A percentile compares a stretch with the other conserved stretches of the same genome.
Evolutionary conservation across 1,140 invertebrate species (phyloP).

Genomic region (Vollenhovia emeryi): DNA sequence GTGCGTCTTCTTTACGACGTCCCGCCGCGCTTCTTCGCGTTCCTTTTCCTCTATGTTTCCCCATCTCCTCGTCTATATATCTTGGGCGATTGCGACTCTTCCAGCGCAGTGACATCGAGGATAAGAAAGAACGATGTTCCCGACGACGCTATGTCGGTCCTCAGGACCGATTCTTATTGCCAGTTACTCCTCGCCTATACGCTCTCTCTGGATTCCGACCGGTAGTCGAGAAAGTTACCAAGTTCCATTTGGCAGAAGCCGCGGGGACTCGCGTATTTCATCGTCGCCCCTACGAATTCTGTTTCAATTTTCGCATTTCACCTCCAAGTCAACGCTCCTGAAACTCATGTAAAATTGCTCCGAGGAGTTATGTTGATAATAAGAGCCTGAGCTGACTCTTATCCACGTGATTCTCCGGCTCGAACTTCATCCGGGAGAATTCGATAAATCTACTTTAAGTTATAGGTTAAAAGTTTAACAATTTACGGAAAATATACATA

Average conservation of each 20-base stretch:
- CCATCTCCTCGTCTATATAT: slow-evolving; percentile 54
- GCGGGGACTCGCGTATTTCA: slow-evolving; percentile 70
- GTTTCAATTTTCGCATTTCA: slow-evolving; percentile 79
- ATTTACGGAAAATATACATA: neutral
- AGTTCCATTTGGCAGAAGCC: slow-evolving; percentile 69
- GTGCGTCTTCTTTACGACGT: slow-evolving; percentile 57
- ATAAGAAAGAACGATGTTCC: slow-evolving; percentile 65
- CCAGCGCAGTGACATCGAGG: slow-evolving; percentile 55
- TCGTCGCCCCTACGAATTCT: slow-evolving; percentile 73
- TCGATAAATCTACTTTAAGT: slow-evolving; percentile 23
- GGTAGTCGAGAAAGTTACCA: slow-evolving; percentile 67
- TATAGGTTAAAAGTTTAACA: slow-evolving; percentile 12
- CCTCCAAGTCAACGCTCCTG: slow-evolving; percentile 59
- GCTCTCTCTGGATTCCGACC: slow-evolving; percentile 26
- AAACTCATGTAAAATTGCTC: slow-evolving; percentile 40
- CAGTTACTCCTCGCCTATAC: slow-evolving; percentile 42
- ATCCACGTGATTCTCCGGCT: neutral
- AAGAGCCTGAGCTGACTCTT: slow-evolving; percentile 6
- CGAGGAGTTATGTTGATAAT: slow-evolving; percentile 48
- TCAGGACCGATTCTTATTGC: slow-evolving; percentile 47
- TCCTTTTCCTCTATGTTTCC: slow-evolving; percentile 44
- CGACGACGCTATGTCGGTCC: slow-evolving; percentile 21
- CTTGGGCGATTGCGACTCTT: slow-evolving; percentile 60
- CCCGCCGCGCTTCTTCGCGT: slow-evolving; percentile 24
- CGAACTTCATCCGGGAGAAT: neutral